These are phyloP conservation scores for Bubo bubo DNA, from an alignment of 2,113 vertebrate species.

Conservation along the genomic window DNA sequence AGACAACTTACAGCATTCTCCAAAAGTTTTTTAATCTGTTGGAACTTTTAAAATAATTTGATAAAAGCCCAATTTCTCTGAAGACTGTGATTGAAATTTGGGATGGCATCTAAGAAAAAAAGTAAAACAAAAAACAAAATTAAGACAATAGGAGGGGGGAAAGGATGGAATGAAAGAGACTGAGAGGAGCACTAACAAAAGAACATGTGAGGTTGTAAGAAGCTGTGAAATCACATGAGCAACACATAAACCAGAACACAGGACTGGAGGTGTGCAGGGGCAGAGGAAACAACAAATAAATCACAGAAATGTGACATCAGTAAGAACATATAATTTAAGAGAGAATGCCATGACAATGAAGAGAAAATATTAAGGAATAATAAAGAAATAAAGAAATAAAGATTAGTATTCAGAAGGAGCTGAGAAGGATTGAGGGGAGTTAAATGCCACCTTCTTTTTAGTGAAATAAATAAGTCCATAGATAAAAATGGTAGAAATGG, in stretches of 20 bases:
- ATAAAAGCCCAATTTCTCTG: background rate
- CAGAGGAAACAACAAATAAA: background rate
- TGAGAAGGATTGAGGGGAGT: background rate
- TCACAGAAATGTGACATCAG: background rate
- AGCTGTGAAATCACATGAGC: background rate
- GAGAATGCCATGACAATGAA: background rate
- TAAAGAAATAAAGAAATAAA: background rate
- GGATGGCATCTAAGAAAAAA: background rate
- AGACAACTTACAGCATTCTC: background rate
- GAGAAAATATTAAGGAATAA: background rate
- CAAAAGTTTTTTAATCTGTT: background rate
- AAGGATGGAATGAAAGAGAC: background rate
- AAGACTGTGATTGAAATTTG: background rate
- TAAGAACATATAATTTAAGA: background rate
- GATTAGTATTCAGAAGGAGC: background rate
- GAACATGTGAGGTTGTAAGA: background rate
- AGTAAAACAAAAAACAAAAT: background rate
- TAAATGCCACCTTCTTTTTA: background rate
- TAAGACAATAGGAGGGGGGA: fast-evolving
- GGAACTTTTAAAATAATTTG: background rate
- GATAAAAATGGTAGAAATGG: background rate
- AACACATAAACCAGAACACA: background rate
- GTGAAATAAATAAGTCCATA: background rate
- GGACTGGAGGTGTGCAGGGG: background rate
- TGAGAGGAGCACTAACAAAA: background rate